These are phyloP conservation scores for Anas flavirostris DNA, from an alignment of 2,797 vertebrate species.

Conservation along the genomic window DNA sequence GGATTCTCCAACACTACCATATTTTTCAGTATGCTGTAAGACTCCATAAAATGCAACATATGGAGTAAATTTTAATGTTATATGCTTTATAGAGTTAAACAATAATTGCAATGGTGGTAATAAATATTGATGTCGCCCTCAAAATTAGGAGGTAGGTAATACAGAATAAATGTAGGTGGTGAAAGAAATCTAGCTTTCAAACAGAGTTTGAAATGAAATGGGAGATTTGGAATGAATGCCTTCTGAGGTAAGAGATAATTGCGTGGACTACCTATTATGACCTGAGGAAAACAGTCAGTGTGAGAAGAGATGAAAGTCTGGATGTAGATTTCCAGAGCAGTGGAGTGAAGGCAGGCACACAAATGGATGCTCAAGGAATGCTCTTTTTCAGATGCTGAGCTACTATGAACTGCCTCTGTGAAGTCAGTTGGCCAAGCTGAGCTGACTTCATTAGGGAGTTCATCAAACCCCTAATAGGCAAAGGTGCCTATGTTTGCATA, in stretches of 20 bases:
- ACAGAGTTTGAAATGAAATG: background rate
- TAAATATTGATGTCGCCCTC: background rate
- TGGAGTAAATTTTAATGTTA: background rate
- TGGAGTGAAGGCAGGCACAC: background rate
- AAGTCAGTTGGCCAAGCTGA: background rate
- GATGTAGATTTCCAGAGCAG: background rate
- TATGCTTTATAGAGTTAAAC: background rate
- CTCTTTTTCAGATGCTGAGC: background rate
- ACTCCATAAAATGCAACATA: too few relatives aligned
- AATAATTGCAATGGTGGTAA: background rate
- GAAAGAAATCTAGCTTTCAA: background rate
- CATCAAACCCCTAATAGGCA: background rate
- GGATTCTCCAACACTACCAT: background rate
- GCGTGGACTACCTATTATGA: background rate
- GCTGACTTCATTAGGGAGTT: background rate
- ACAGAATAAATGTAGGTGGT: background rate
- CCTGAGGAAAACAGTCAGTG: background rate
- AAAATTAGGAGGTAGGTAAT: background rate
- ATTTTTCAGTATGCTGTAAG: background rate
- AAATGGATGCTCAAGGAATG: background rate
- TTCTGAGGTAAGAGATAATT: background rate
- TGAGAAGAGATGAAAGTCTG: background rate
- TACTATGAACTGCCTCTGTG: background rate
- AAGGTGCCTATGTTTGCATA: background rate
- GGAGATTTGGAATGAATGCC: background rate